Evolutionary conservation across 2,797 vertebrate genomes (phyloP).

Genomic region (Sus cebifrons): DNA sequence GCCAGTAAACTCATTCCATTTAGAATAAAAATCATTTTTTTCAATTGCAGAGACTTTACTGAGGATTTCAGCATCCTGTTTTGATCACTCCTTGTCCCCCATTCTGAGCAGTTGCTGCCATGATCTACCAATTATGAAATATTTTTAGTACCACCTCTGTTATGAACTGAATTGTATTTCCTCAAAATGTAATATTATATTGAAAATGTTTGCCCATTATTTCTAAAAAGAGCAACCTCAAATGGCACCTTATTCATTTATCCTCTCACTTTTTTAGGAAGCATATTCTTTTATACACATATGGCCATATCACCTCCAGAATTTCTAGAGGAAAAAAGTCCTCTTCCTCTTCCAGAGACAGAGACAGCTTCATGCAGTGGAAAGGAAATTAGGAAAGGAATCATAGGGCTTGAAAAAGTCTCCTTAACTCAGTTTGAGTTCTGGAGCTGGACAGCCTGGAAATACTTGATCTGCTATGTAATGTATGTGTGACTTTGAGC

Average conservation of each 20-base stretch:
- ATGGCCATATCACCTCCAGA: neutral
- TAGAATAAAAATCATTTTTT: conserved; percentile 40
- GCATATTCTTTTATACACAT: neutral
- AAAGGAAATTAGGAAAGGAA: neutral
- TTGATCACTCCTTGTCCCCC: neutral
- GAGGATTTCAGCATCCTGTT: neutral
- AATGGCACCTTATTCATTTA: neutral
- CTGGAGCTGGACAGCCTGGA: neutral
- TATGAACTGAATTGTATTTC: neutral
- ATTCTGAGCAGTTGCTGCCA: neutral
- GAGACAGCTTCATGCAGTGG: neutral
- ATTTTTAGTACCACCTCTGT: neutral
- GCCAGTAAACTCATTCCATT: conserved; percentile 11
- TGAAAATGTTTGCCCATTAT: neutral
- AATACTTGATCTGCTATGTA: neutral
- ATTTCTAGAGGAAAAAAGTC: neutral
- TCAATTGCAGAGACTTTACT: neutral
- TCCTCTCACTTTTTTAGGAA: neutral
- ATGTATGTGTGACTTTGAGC: neutral
- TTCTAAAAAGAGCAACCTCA: neutral
- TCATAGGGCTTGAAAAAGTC: neutral
- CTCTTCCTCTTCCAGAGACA: neutral
- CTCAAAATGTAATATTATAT: neutral
- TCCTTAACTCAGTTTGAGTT: neutral
- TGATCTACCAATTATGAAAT: neutral